phyloP scores from a whole-genome alignment of 1,140 invertebrate species.

The Reticulitermes speratus region DNA sequence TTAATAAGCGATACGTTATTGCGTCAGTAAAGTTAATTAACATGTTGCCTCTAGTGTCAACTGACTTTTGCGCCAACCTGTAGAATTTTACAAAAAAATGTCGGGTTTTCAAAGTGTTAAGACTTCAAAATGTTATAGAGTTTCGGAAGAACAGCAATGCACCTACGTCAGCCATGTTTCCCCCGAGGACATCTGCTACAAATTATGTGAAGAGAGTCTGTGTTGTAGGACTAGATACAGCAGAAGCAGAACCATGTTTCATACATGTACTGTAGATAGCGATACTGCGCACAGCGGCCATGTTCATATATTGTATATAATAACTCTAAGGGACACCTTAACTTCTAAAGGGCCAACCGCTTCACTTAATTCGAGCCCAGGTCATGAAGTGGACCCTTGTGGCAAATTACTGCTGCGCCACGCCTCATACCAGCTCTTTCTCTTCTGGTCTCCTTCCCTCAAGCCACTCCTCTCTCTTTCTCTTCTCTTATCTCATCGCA shows the following conservation, averaged over 20 bases:
- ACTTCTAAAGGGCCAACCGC: background rate
- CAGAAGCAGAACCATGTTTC: background rate
- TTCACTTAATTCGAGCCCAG: background rate
- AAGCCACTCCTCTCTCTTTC: background rate
- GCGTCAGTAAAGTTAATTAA: too few relatives aligned
- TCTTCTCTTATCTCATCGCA: background rate
- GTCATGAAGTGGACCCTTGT: conserved; percentile 13
- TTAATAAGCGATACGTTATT: too few relatives aligned
- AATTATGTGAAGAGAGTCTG: background rate
- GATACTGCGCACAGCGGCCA: background rate
- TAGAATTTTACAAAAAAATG: too few relatives aligned
- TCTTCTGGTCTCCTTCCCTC: background rate
- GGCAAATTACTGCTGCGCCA: background rate
- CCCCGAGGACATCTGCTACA: background rate
- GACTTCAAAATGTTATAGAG: too few relatives aligned
- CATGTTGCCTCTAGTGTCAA: too few relatives aligned
- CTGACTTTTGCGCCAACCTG: too few relatives aligned
- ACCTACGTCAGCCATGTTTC: background rate
- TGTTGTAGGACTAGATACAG: background rate
- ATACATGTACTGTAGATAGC: background rate
- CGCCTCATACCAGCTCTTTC: background rate
- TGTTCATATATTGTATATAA: background rate
- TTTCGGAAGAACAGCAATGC: background rate
- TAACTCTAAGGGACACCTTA: background rate
- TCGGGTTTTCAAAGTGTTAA: too few relatives aligned